These are phyloP conservation scores for Pharmacophagus antenor DNA, from an alignment of 2,888 invertebrate species.

Conservation along the genomic window DNA sequence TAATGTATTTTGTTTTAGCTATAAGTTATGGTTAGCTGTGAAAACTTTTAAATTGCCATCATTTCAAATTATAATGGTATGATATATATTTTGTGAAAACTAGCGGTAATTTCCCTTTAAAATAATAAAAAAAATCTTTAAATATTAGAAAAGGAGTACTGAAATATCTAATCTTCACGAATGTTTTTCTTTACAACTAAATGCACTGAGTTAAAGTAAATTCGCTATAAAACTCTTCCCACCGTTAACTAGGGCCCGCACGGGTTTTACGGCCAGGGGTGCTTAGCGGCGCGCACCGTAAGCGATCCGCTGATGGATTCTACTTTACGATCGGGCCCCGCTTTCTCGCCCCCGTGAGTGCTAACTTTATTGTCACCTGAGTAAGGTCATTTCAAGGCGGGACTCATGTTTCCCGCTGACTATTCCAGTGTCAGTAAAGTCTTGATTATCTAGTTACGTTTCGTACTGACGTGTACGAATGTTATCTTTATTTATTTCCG, in stretches of 20 bases:
- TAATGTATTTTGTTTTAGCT: no score
- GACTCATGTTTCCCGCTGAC: constrained; percentile 39
- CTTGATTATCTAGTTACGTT: not conserved
- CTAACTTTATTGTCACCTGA: constrained; percentile 72
- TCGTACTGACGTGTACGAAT: not conserved
- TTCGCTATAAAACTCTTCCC: constrained; percentile 29
- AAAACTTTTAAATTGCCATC: no score
- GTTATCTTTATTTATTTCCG: no score
- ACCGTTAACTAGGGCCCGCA: constrained; percentile 29
- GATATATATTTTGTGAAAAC: no score
- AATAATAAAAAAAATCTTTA: no score
- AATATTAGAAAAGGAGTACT: no score
- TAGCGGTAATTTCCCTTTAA: no score
- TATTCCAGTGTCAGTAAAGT: constrained; percentile 27
- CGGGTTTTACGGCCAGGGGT: constrained; percentile 49
- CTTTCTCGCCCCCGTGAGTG: constrained; percentile 54
- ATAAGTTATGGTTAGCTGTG: no score
- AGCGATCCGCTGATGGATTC: constrained; percentile 58
- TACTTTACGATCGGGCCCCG: constrained; percentile 64
- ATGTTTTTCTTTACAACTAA: not conserved
- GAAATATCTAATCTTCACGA: not conserved
- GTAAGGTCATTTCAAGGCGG: constrained; percentile 65
- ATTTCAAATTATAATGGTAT: no score
- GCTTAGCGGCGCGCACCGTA: constrained; percentile 52
- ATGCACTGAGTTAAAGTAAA: constrained; percentile 6